phyloP scores from a whole-genome alignment of 2,888 invertebrate species.

The Arrhopalites spinosus region DNA sequence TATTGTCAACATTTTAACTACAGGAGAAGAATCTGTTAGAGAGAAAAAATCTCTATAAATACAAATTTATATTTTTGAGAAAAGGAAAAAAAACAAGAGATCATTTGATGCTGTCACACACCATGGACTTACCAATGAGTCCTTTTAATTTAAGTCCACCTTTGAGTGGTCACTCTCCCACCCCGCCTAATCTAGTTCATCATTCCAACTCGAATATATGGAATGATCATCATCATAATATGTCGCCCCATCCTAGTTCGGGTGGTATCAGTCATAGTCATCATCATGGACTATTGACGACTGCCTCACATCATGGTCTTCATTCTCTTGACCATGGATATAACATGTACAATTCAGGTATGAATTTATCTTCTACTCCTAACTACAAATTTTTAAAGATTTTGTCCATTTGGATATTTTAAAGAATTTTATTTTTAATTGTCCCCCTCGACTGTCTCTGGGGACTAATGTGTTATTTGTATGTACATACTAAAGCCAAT shows the following conservation, averaged over 20 bases:
- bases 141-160: conserved; percentile 73
- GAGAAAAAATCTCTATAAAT: background rate
- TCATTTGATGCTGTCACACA: conserved; percentile 22
- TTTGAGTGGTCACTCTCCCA: conserved; percentile 60
- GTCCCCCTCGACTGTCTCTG: too few relatives aligned
- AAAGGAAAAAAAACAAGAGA: background rate
- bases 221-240: conserved; percentile 42
- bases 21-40: background rate
- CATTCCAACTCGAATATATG: conserved; percentile 55
- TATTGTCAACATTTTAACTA: too few relatives aligned
- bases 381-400: too few relatives aligned
- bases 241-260: conserved; percentile 29
- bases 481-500: too few relatives aligned
- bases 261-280: conserved; percentile 38
- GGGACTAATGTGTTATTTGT: too few relatives aligned
- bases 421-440: too few relatives aligned
- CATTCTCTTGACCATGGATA: conserved; percentile 55
- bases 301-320: conserved; percentile 55
- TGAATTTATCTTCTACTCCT: too few relatives aligned
- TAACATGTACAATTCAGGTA: conserved; percentile 56
- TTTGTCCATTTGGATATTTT: too few relatives aligned
- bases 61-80: background rate
- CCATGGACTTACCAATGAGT: conserved; percentile 66
- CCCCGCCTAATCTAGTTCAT: conserved; percentile 55
- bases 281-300: conserved; percentile 55